A percentile compares a stretch with the other conserved stretches of the same genome.
Evolutionary conservation across 2,797 vertebrate genomes (phyloP).

Genomic region (Neosilurus hyrtlii): DNA sequence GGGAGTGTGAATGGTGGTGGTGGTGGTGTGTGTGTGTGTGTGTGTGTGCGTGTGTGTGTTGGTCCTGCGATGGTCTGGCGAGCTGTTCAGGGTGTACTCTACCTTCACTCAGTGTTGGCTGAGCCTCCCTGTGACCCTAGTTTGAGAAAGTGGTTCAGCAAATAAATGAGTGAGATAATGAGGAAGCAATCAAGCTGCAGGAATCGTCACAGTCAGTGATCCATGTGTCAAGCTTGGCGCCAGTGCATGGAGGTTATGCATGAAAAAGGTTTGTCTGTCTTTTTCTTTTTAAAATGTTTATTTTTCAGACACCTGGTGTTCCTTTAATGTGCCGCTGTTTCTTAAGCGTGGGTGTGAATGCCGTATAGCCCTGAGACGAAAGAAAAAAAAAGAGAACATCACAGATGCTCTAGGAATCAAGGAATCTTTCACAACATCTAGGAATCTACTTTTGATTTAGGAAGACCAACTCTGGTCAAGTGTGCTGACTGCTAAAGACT

Average conservation of each 20-base stretch:
- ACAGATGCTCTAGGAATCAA: neutral
- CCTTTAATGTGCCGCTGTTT: neutral
- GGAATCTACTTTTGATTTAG: neutral
- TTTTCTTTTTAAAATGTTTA: neutral
- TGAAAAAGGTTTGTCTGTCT: neutral
- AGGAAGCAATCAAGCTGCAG: neutral
- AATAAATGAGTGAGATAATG: too few relatives aligned
- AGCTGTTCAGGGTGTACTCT: too few relatives aligned
- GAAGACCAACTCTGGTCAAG: neutral
- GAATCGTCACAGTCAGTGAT: neutral
- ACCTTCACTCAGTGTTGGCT: too few relatives aligned
- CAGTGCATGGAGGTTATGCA: neutral
- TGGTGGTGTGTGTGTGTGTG: too few relatives aligned
- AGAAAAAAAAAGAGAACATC: neutral
- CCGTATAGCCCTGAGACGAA: neutral
- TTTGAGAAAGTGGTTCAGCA: too few relatives aligned
- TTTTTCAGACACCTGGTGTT: neutral
- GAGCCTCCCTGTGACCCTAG: too few relatives aligned
- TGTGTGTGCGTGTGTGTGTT: too few relatives aligned
- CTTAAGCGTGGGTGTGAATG: neutral
- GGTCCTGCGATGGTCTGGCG: too few relatives aligned
- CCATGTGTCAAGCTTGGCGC: neutral
- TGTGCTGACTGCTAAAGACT: neutral
- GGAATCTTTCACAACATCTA: neutral
- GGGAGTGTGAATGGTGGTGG: too few relatives aligned